Evolutionary conservation across 2,113 vertebrate genomes (phyloP).

Genomic region (Pelvicachromis taeniatus): DNA sequence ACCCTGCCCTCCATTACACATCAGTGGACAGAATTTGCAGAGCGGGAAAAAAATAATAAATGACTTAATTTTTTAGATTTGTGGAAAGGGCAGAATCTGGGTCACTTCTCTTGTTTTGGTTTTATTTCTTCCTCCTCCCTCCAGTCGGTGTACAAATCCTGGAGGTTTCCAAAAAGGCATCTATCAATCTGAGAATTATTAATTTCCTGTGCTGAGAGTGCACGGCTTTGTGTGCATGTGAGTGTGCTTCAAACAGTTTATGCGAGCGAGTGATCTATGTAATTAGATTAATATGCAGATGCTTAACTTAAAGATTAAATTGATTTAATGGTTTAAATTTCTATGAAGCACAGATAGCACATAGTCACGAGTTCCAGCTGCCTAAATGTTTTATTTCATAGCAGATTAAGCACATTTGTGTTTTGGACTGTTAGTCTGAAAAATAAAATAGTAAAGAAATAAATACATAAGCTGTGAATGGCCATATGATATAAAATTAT

Average conservation of each 20-base stretch:
- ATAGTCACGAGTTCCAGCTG: not conserved
- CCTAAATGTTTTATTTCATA: not conserved
- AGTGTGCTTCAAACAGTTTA: not conserved
- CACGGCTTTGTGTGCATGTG: not conserved
- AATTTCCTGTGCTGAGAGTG: not conserved
- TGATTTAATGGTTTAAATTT: not conserved
- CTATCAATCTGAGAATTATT: constrained; percentile 50
- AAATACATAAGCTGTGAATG: not conserved
- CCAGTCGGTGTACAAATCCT: constrained; percentile 8
- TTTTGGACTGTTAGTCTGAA: not conserved
- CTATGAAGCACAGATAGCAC: not conserved
- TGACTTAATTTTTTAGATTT: constrained; percentile 70
- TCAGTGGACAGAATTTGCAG: constrained; percentile 72
- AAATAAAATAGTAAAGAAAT: not conserved
- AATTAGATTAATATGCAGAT: constrained; percentile 1
- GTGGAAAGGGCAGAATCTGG: constrained; percentile 64
- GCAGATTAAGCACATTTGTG: not conserved
- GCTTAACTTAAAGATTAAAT: not conserved
- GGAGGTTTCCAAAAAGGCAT: constrained; percentile 19
- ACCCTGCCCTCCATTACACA: constrained; percentile 71
- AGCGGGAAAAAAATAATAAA: constrained; percentile 66
- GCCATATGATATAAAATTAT: not conserved
- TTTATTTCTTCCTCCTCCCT: not conserved
- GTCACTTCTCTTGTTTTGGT: constrained; percentile 40
- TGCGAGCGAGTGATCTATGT: not conserved